Percentiles rank a stretch among this genome's conserved stretches.
These are phyloP conservation scores for Diacarnus erythraeanus DNA, from an alignment of 37 sponge, comb jelly and placozoan species.

Conservation along the genomic window DNA sequence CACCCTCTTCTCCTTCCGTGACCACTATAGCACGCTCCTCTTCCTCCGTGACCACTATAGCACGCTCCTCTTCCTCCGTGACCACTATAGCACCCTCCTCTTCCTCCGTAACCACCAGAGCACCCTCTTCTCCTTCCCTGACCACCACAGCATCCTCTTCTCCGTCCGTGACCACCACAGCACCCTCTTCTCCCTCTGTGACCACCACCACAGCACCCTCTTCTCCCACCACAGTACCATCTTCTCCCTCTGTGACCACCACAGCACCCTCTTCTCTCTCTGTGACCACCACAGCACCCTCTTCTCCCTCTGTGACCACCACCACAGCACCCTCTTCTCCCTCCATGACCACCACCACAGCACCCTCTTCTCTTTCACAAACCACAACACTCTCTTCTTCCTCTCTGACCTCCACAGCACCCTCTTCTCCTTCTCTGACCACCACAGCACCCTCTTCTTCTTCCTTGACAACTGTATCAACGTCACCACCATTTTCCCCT, in stretches of 20 bases:
- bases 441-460: neutral
- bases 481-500: neutral
- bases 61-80: neutral
- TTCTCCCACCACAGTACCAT: no score
- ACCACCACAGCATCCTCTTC: neutral
- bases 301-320: neutral
- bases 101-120: conserved; percentile 1
- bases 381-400: no score
- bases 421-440: neutral
- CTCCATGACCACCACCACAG: neutral
- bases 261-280: neutral
- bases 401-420: neutral
- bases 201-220: neutral
- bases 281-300: neutral
- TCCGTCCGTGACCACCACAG: neutral
- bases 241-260: neutral
- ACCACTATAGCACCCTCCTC: neutral
- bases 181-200: neutral
- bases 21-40: neutral
- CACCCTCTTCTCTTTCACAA: neutral
- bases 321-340: neutral
- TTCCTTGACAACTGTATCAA: neutral
- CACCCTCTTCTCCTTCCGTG: neutral
- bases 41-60: neutral
- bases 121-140: neutral